A percentile compares a stretch with the other conserved stretches of the same genome.
Conservation (phyloP, 2,797 vertebrate genomes). For the Muraenolepis orangiensis region DNA sequence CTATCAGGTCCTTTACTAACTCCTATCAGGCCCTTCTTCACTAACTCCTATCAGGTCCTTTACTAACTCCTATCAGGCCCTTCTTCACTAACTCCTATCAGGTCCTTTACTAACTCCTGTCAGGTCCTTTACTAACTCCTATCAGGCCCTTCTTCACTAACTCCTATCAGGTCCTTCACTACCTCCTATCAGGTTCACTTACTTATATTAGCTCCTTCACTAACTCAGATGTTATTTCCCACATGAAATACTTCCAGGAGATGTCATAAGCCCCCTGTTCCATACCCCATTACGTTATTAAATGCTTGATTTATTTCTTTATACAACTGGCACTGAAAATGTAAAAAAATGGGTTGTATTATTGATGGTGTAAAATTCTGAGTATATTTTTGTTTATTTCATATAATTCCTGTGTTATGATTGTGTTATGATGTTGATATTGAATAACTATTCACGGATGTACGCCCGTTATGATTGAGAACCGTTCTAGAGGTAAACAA, state of each 20-base stretch:
- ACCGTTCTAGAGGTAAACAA: constrained; percentile 30
- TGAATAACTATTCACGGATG: constrained; percentile 16
- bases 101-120: no score
- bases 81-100: no score
- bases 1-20: constrained; percentile 25
- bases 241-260: neutral
- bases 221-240: constrained; percentile 30
- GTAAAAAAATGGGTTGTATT: neutral
- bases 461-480: constrained; percentile 20
- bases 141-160: no score
- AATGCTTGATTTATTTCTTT: neutral
- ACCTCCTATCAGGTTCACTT: constrained; percentile 31
- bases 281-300: neutral
- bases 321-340: neutral
- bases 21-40: no score
- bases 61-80: constrained; percentile 25
- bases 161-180: no score
- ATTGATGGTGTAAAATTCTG: neutral
- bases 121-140: constrained; percentile 30
- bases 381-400: neutral
- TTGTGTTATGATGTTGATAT: neutral
- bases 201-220: no score
- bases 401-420: neutral
- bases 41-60: no score
- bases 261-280: neutral